Percentiles rank a stretch among this genome's conserved stretches.
phyloP scores from a whole-genome alignment of 2,888 invertebrate genomes.

The Eupithecia pulchellata region DNA sequence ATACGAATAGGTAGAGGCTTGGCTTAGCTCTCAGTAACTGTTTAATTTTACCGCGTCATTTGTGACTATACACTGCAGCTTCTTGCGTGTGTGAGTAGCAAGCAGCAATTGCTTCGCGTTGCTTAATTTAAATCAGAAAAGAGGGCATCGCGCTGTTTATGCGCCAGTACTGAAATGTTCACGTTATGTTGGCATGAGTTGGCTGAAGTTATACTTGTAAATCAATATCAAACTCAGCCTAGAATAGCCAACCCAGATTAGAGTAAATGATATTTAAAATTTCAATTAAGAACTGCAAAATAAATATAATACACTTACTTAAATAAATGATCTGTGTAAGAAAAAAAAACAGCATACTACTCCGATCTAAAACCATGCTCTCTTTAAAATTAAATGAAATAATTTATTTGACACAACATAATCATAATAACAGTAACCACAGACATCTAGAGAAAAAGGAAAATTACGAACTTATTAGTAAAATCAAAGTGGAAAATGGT shows the following conservation, averaged over 20 bases:
- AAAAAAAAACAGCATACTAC: no score
- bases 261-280: not conserved
- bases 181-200: not conserved
- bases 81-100: constrained; percentile 67
- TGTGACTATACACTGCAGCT: constrained; percentile 46
- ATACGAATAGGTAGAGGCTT: constrained; percentile 31
- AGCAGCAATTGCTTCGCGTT: constrained; percentile 57
- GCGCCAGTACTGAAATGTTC: constrained; percentile 32
- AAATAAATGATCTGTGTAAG: no score
- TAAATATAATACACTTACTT: no score
- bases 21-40: constrained; percentile 48
- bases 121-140: constrained; percentile 61
- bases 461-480: no score
- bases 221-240: not conserved
- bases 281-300: no score
- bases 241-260: not conserved
- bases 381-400: no score
- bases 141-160: constrained; percentile 53
- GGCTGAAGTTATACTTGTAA: not conserved
- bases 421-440: no score
- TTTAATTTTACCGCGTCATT: constrained; percentile 64
- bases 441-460: no score
- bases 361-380: no score
- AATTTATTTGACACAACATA: no score
- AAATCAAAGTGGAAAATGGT: no score